These are phyloP conservation scores for Buceros bicornis DNA, from an alignment of 2,797 vertebrate genomes.

Conservation along the genomic window DNA sequence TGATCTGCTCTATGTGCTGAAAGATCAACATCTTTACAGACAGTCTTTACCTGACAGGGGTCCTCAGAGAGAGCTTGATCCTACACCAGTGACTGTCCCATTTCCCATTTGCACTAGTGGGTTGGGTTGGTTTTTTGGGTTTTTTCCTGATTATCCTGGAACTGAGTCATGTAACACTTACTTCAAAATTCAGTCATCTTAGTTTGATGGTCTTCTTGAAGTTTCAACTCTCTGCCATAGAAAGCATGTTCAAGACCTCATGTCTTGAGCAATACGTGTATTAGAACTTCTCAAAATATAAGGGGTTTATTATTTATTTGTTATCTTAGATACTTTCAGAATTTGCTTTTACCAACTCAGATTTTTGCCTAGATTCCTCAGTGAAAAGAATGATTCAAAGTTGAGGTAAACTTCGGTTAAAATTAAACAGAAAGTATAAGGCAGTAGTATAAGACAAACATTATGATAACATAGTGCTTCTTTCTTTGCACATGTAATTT, in stretches of 20 bases:
- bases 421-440: neutral
- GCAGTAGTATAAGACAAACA: neutral
- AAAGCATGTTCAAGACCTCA: neutral
- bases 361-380: neutral
- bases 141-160: neutral
- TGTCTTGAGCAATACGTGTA: neutral
- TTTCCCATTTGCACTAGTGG: neutral
- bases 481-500: neutral
- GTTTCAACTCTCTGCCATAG: neutral
- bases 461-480: neutral
- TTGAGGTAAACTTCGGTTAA: neutral
- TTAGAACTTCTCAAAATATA: neutral
- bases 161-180: neutral
- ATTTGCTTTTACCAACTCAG: neutral
- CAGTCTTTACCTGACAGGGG: neutral
- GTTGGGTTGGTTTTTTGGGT: too few relatives aligned
- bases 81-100: neutral
- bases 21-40: neutral
- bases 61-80: neutral
- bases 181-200: neutral
- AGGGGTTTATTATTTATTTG: accelerated
- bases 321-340: neutral
- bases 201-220: neutral
- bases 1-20: neutral
- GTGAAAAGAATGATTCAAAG: neutral